Evolutionary conservation across 2,113 vertebrate genomes (phyloP).

Genomic region (Uria aalge): DNA sequence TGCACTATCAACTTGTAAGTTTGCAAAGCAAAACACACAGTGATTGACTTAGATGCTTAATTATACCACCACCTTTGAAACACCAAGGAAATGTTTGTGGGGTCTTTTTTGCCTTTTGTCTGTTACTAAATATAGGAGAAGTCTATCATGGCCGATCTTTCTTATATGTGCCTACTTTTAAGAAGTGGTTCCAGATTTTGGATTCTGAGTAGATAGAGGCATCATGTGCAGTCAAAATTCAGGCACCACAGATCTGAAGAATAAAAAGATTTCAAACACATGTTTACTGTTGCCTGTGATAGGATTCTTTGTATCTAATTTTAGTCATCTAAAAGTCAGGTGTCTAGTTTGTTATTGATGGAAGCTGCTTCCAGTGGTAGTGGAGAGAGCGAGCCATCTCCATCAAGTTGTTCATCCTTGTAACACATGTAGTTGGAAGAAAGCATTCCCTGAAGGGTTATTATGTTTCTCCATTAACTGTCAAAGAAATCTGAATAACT

Average conservation of each 20-base stretch:
- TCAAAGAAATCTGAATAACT: not conserved
- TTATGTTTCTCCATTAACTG: not conserved
- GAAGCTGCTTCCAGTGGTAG: not conserved
- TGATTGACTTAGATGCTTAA: not conserved
- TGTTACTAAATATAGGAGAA: not conserved
- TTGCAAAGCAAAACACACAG: not conserved
- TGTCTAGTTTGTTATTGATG: not conserved
- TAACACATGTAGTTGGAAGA: not conserved
- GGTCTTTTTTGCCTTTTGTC: not conserved
- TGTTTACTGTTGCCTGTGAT: not conserved
- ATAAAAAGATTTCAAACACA: not conserved
- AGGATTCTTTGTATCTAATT: not conserved
- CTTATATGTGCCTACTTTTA: not conserved
- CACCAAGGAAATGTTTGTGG: not conserved
- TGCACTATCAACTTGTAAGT: not conserved
- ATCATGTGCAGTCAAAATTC: not conserved
- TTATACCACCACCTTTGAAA: not conserved
- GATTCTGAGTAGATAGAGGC: not conserved
- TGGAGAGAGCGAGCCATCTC: not conserved
- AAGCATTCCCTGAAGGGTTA: not conserved
- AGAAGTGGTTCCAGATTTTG: not conserved
- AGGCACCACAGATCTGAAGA: not conserved
- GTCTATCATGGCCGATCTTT: not conserved
- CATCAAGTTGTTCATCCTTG: not conserved
- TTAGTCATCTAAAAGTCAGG: not conserved